These are phyloP conservation scores for Blastobasis adustella DNA, from an alignment of 2,888 invertebrate genomes.

Conservation along the genomic window DNA sequence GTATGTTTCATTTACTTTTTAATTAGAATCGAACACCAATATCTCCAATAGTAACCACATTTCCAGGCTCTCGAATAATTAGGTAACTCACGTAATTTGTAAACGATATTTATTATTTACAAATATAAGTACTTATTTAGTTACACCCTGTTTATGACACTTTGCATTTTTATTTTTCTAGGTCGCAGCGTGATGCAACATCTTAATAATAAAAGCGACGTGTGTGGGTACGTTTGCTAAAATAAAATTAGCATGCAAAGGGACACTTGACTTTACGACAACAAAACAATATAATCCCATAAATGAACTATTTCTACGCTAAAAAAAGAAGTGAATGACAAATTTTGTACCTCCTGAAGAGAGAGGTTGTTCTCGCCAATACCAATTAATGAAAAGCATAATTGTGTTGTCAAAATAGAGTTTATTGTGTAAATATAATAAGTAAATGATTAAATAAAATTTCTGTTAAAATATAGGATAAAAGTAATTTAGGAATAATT, in stretches of 20 bases:
- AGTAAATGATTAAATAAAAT: constrained; percentile 38
- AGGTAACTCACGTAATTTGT: no score
- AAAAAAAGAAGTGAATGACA: constrained; percentile 72
- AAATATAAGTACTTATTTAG: no score
- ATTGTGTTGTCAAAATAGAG: constrained; percentile 43
- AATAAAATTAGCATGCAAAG: constrained; percentile 60
- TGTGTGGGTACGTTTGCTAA: background rate
- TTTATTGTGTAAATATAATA: constrained; percentile 20
- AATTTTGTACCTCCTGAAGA: constrained; percentile 37
- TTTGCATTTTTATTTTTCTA: no score
- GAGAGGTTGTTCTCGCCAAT: constrained; percentile 24
- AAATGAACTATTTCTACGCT: constrained; percentile 2
- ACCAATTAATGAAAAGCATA: constrained; percentile 71
- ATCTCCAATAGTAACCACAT: no score
- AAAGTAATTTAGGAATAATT: constrained; percentile 5
- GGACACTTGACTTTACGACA: constrained; percentile 34
- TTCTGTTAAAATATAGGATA: constrained; percentile 45
- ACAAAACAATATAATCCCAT: no score
- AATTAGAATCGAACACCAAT: no score
- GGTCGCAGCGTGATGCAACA: no score
- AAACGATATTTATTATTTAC: no score
- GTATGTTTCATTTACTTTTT: no score
- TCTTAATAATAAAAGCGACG: no score
- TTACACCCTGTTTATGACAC: no score
- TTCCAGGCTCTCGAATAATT: no score